phyloP scores from a whole-genome alignment of 2,797 vertebrate species.

The Tauraco hartlaubi region DNA sequence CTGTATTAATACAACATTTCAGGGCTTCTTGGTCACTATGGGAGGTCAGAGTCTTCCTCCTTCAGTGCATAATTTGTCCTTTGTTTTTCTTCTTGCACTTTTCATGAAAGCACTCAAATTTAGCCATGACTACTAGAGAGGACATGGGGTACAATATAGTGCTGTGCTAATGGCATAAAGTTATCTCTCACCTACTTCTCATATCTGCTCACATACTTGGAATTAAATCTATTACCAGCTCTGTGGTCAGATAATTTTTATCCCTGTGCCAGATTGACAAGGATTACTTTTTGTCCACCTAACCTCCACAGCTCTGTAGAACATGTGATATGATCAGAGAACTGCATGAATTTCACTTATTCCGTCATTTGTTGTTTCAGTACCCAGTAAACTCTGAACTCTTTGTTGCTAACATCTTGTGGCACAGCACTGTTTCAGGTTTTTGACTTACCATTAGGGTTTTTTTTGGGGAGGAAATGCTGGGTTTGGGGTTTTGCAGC shows the following conservation, averaged over 20 bases:
- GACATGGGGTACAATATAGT: neutral
- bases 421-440: neutral
- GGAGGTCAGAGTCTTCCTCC: neutral
- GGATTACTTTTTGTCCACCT: neutral
- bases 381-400: neutral
- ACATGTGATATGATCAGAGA: neutral
- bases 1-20: neutral
- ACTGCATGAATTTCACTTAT: neutral
- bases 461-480: neutral
- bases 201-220: neutral
- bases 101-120: constrained; percentile 4
- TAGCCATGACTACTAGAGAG: neutral
- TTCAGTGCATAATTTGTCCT: neutral
- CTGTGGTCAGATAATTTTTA: neutral
- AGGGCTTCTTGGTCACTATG: neutral
- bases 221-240: neutral
- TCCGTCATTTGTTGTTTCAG: neutral
- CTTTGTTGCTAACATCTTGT: neutral
- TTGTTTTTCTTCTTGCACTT: neutral
- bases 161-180: neutral
- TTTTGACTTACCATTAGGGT: neutral
- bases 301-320: neutral
- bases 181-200: neutral
- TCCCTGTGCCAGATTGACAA: neutral
- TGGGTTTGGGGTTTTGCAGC: neutral